Base-by-base conservation (phyloP, 1,140 invertebrate species). In the Drosophila simulans region DNA sequence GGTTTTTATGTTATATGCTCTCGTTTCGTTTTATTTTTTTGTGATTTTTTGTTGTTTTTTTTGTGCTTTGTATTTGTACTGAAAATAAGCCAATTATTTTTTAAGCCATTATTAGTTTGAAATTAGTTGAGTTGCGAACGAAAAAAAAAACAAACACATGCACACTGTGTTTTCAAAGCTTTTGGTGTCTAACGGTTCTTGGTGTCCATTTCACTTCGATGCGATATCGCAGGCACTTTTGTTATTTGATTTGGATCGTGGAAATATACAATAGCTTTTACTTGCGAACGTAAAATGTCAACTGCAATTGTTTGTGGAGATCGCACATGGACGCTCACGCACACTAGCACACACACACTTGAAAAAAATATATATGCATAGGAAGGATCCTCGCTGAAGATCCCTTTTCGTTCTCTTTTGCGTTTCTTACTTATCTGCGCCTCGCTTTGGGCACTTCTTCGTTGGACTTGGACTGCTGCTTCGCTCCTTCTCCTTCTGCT, bases 351-450 rank as follows among this genome's bases (percentile, higher is more conserved):
- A 57, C 8, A 45, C 17, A 63, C 52, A 55, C 43, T 56, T 17
- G 43, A 48, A 75, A 57, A 65, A 68, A 64, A 68, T 65, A 68
- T 65, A 53, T 35, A 22, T 65, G 45, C 27, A 22, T 3, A 22
- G 2, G 20, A 22, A 31, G 55, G 45, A 52, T 73, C 59, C 46
- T 58, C 76, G 34, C 17, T 22, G 31, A 54, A 34, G 31, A 34
- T 70, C 34, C 64, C 17, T 55, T 20, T n/a, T 58, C 27, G 43
- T 37, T 62, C 39, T 59, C 45, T 31, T n/a, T 42, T 42, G 10
- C n/a, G 13, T 48, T 84, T 72, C 81, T 84, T 85, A 85, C 81
- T 85, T 85, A 55, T 85, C 63, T 80, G 77, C 77, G 73, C 73
- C 80, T 80, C 27, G 73, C 73, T 80, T 74, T 73, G 37, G 58